Evolutionary conservation across 2,888 invertebrate species (phyloP).

Genomic region (Endotricha flammealis): DNA sequence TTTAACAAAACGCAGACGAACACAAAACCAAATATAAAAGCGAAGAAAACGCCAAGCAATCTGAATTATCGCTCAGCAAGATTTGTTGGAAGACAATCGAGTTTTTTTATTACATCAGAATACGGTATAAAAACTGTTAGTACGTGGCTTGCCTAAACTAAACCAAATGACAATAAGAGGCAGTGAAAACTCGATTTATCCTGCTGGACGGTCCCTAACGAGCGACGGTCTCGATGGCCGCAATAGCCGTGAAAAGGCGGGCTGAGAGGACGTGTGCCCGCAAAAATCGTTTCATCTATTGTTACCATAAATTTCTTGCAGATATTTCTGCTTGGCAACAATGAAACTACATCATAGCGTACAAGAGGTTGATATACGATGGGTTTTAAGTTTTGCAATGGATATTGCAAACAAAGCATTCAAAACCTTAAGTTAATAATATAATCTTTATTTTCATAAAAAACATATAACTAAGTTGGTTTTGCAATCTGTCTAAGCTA

Average conservation of each 20-base stretch:
- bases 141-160: slow-evolving; percentile 34
- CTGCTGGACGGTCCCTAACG: slow-evolving; percentile 47
- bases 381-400: no score
- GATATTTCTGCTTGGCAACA: slow-evolving; percentile 1
- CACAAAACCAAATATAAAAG: no score
- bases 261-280: slow-evolving; percentile 31
- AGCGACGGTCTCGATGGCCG: slow-evolving; percentile 39
- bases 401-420: no score
- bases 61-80: no score
- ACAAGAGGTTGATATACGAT: no score
- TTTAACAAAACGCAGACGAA: no score
- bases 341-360: no score
- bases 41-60: no score
- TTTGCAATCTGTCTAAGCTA: no score
- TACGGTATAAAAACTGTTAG: slow-evolving; percentile 24
- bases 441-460: no score
- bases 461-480: no score
- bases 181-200: slow-evolving; percentile 52
- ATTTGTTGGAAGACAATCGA: slow-evolving; percentile 1
- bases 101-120: slow-evolving; percentile 18
- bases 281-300: slow-evolving; percentile 31
- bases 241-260: slow-evolving; percentile 57
- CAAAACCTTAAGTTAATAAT: no score
- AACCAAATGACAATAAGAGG: slow-evolving; percentile 40
- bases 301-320: slow-evolving; percentile 11